Percentiles rank a stretch among this genome's conserved stretches.
These are phyloP conservation scores for Cephus spinipes DNA, from an alignment of 2,888 invertebrate genomes.

Conservation along the genomic window DNA sequence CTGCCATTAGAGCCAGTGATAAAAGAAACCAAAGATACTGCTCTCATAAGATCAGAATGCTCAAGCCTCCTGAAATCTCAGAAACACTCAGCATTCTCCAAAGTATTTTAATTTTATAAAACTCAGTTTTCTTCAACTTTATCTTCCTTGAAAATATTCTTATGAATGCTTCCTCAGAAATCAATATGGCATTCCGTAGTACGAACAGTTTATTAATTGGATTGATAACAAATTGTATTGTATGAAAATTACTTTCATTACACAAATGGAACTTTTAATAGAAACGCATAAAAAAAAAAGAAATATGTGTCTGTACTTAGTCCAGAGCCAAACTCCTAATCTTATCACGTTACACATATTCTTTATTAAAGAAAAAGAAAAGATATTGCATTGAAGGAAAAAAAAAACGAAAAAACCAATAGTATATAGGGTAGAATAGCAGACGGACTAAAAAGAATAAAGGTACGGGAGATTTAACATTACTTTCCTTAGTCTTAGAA, in stretches of 20 bases:
- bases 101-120: conserved; percentile 21
- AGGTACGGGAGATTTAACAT: conserved; percentile 8
- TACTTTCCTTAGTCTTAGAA: conserved; percentile 10
- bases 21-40: conserved; percentile 23
- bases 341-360: neutral
- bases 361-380: neutral
- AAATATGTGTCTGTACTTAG: neutral
- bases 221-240: neutral
- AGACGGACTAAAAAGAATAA: neutral
- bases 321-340: neutral
- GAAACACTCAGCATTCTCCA: conserved; percentile 29
- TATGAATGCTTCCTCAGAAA: neutral
- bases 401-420: neutral
- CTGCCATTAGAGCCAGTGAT: conserved; percentile 30
- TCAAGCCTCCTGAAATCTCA: conserved; percentile 28
- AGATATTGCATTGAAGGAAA: neutral
- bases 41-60: conserved; percentile 36
- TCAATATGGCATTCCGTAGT: neutral
- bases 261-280: neutral
- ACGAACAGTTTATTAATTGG: neutral
- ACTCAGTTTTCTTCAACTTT: neutral
- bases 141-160: neutral
- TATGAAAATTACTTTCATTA: neutral
- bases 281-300: neutral
- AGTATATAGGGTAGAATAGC: neutral